Base-by-base conservation (phyloP, 2,797 vertebrate genomes). In the Hippopotamyrus pictus region DNA sequence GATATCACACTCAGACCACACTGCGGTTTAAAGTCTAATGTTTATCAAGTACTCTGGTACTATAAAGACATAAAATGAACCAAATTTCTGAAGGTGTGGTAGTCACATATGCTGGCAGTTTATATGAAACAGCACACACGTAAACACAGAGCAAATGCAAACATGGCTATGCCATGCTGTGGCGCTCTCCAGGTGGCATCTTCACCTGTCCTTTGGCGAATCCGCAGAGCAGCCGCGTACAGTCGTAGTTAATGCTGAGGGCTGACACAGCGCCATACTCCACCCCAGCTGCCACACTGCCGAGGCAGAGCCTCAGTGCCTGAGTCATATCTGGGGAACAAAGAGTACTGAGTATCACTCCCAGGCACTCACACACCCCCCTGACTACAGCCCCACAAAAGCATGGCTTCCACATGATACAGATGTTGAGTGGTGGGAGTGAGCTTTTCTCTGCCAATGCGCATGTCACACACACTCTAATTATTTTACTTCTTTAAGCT, bases 201-300 rank as follows among this genome's bases (percentile, higher is more conserved):
- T 7, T 86, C 51, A 99, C 98, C 97, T 99, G 98, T 95, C 98
- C 98, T 94, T 98, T 99, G 1, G 98, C 98, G 91, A 99, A 99
- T 3, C 98, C 98, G 85, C 98, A 99, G 41, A 99, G 97, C 89
- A 99, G 97, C 86, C 98, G 94, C 0, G 98, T 97, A 83, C 98
- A 99, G 93, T 99, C 97, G 0, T 95, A 97, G 96, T 99, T 99
- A 93, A 99, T 97, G 92, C 97, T 99, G 92, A 99, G 97, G 51
- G 98, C 98, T 3, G 98, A 99, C 87, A 99, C 95, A 0, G 98
- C 98, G 0, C 98, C 98, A 0, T 97, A 99, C 92, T 99, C 98
- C 0, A 96, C 97, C 29, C 98, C 98, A 0, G 97, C 96, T 0
- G 97, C 96, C 0, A 98, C 99, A 94, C 95, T 97, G 33, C 98